A percentile compares a stretch with the other conserved stretches of the same genome.
Conservation (phyloP, 2,888 invertebrate genomes). For the Amblyjoppa fuscipennis region DNA sequence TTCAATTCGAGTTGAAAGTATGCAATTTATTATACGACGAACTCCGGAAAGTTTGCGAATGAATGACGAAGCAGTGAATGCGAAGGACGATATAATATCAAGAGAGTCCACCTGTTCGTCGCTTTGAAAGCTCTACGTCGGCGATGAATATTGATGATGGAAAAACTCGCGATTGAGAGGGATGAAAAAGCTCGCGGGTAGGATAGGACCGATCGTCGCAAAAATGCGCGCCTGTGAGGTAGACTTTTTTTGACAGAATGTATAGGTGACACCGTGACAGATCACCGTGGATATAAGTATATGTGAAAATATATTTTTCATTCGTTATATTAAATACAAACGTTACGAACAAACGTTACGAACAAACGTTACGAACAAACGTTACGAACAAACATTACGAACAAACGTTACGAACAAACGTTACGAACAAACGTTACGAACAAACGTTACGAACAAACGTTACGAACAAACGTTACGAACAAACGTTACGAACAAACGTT, state of each 20-base stretch:
- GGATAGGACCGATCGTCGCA: background rate
- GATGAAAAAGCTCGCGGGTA: background rate
- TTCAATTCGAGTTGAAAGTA: slow-evolving; percentile 5
- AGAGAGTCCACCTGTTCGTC: slow-evolving; percentile 24
- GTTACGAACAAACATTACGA: too few species aligned
- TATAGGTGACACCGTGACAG: too few species aligned
- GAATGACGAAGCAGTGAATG: slow-evolving; percentile 31
- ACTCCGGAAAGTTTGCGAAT: slow-evolving; percentile 20
- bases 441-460: too few species aligned
- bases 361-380: too few species aligned
- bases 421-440: too few species aligned
- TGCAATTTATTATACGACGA: background rate
- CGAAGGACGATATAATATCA: slow-evolving; percentile 11
- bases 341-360: too few species aligned
- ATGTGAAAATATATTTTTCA: too few species aligned
- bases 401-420: too few species aligned
- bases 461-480: too few species aligned
- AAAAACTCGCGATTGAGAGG: background rate
- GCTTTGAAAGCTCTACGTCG: background rate
- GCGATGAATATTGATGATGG: slow-evolving; percentile 26
- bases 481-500: too few species aligned
- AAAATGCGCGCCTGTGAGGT: background rate
- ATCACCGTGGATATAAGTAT: too few species aligned
- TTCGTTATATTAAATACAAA: too few species aligned
- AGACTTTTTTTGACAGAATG: slow-evolving; percentile 9